Evolutionary conservation across 2,797 vertebrate genomes (phyloP), one percentile per base, ranked within the genome.

Genomic region (Dipus sagitta): DNA sequence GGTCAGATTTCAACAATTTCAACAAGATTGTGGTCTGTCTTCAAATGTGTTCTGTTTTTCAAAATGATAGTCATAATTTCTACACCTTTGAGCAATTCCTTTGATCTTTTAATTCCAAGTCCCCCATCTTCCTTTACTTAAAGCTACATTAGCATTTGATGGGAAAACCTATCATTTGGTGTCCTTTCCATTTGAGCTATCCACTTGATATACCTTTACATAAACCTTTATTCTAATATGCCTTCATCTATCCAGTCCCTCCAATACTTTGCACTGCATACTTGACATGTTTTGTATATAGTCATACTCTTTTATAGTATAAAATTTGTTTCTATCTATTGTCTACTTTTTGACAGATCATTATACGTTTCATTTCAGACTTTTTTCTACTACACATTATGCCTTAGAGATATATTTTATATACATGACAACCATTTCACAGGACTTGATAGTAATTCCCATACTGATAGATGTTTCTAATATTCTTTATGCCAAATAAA

Each of bases 401-500:
- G 26, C 58, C 28, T 64, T 60, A 71, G 6, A 84, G 15, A 90
- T 30, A 42, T 3, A n/a, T 15, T 9, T 15, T 9, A 47, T 47
- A 47, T 47, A 58, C 3, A 60, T 26, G 9, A 60, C 67, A 90
- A 26, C 9, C 23, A 14, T 76, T 52, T 91, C 70, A 76, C n/a
- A 75, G 58, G 17, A 71, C 58, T 71, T 76, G 62, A 30, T 65
- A 85, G 62, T 26, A 60, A 71, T 84, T 79, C 20, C 21, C 28
- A 79, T 74, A 70, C 3, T 54, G 72, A 90, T 47, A 11, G 26
- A 67, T 15, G 70, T 83, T 75, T 92, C 54, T 9, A 75, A 34
- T 74, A 92, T 70, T 78, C 34, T 18, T 68, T 54, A 88, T 10
- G 32, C 80, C 74, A 91, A 83, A 84, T 47, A 65, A 94, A 78